Conservation (phyloP, 2,888 invertebrate genomes). For the Stenoptilia bipunctidactyla region DNA sequence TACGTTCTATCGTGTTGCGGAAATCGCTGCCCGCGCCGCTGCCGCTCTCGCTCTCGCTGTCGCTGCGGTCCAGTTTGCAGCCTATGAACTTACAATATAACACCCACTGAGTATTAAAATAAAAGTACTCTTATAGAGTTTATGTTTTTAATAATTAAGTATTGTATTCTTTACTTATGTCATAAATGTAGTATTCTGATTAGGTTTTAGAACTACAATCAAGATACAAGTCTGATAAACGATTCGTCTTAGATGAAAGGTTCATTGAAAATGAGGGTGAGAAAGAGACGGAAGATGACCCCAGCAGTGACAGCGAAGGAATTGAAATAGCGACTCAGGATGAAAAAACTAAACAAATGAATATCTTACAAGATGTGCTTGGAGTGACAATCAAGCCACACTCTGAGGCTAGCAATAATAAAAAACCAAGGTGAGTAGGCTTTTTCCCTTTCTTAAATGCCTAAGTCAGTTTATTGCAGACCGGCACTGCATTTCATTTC, state of each 20-base stretch:
- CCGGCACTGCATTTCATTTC: too few species aligned
- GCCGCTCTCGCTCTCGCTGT: too few species aligned
- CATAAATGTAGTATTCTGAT: conserved; percentile 9
- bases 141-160: too few species aligned
- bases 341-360: conserved; percentile 65
- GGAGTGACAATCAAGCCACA: conserved; percentile 51
- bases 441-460: too few species aligned
- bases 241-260: conserved; percentile 81
- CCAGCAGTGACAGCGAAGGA: conserved; percentile 44
- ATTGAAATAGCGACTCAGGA: conserved; percentile 44
- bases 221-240: conserved; percentile 79
- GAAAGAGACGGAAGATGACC: conserved; percentile 38
- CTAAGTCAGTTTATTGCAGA: too few species aligned
- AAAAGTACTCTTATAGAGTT: too few species aligned
- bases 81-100: too few species aligned
- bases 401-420: conserved; percentile 21
- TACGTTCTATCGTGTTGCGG: too few species aligned
- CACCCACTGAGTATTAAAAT: too few species aligned
- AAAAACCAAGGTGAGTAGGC: conserved; percentile 43
- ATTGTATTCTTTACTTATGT: conserved; percentile 6
- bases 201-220: conserved; percentile 80
- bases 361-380: conserved; percentile 68
- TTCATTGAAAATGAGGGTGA: conserved; percentile 70
- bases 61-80: too few species aligned
- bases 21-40: too few species aligned